Base-by-base conservation (phyloP, 2,113 vertebrate species). In the Platycercus adscitus region DNA sequence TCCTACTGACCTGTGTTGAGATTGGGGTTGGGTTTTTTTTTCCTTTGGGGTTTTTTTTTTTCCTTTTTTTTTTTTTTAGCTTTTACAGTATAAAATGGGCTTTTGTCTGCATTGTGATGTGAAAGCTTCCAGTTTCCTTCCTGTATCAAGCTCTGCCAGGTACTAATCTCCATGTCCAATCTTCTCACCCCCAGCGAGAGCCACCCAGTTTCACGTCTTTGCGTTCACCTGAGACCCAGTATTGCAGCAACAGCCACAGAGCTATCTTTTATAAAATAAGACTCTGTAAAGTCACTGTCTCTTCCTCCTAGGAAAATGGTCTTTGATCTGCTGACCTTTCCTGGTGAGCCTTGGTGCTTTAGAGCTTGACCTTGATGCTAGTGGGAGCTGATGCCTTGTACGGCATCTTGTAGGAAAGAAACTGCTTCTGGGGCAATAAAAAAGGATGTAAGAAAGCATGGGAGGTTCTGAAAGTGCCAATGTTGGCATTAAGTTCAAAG, bases 181-280 rank as follows among this genome's bases (percentile, higher is more conserved):
- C 35, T 53, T 69, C 41, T 49, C 29, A 55, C 3, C 4, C 13
- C 7, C 49, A n/a, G 37, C 37, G 4, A 9, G 9, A 63, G 0
- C 33, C 29, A n/a, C 58, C 11, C 8, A 0, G 33, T 69, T 26
- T 37, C 56, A 26, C 0, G 0, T 29, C 25, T 65, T 18, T 66
- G n/a, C 37, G 50, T 71, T 63, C 39, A 11, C 29, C 71, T 0
- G 0, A 41, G 52, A 50, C 6, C 33, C 11, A 4, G 5, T 10
- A 8, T 31, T 46, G 68, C 58, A 53, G 20, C 31, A 63, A 53
- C 0, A 3, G 47, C 13, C n/a, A 9, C 24, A 28, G 61, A 73
- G 19, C 25, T 25, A 7, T 23, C 19, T 39, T 73, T 6, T 29
- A 5, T 39, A 46, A 35, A 88, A 26, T 3, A 7, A 58, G 43